These are phyloP conservation scores for Achroia grisella DNA, from an alignment of 1,140 invertebrate species.

Conservation along the genomic window DNA sequence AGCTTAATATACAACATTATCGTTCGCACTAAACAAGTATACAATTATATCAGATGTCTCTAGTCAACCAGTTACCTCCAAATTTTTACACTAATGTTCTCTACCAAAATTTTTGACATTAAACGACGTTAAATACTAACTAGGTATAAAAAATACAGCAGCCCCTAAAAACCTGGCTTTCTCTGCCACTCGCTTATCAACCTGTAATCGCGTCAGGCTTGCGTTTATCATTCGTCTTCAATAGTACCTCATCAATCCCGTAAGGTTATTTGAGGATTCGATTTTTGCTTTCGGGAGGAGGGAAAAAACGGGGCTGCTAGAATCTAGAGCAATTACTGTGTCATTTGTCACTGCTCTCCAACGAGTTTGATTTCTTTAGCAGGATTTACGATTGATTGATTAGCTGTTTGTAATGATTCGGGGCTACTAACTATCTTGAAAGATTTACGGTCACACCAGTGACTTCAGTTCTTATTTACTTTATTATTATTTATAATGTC, in stretches of 20 bases:
- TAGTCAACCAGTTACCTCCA: no score
- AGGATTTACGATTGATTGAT: constrained; percentile 53
- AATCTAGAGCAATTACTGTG: constrained; percentile 45
- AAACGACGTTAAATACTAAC: no score
- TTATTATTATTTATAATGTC: constrained; percentile 6
- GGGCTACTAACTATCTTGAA: constrained; percentile 9
- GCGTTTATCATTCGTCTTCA: constrained; percentile 40
- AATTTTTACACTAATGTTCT: no score
- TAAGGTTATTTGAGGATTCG: neutral
- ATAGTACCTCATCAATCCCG: constrained; percentile 45
- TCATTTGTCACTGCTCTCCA: constrained; percentile 49
- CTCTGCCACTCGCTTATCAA: constrained; percentile 2
- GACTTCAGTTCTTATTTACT: neutral
- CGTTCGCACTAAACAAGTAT: no score
- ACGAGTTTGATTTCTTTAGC: constrained; percentile 45
- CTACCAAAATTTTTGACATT: no score
- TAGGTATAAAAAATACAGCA: neutral
- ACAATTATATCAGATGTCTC: no score
- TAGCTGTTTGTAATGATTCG: constrained; percentile 19
- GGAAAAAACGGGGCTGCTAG: constrained; percentile 28
- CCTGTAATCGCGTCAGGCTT: constrained; percentile 18
- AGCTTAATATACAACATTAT: no score
- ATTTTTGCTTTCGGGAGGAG: constrained; percentile 8
- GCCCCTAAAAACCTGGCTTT: neutral
- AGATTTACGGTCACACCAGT: constrained; percentile 1